Evolutionary conservation across 23 tunicate genomes (phyloP).

Genomic region (Oikopleura albicans): DNA sequence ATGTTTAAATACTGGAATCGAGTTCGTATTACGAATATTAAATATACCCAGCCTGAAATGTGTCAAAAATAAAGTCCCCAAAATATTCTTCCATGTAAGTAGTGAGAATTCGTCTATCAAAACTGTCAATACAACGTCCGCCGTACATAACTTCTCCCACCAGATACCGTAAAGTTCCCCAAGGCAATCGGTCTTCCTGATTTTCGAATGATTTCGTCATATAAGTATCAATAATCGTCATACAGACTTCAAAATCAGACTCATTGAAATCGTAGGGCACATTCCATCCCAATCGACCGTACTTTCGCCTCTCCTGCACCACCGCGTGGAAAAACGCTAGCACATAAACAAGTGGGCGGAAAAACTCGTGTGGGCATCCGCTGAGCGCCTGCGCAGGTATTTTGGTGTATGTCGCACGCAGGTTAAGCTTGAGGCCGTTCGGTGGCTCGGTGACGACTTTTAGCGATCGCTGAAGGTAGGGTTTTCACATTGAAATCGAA

Average conservation of each 20-base stretch:
- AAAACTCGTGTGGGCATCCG: conserved; percentile 48
- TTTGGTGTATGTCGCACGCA: conserved; percentile 80
- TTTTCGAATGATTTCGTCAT: conserved; percentile 57
- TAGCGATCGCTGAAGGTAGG: conserved; percentile 81
- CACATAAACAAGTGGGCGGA: conserved; percentile 79
- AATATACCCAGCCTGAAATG: conserved; percentile 41
- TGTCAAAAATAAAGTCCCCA: conserved; percentile 93
- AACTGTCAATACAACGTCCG: conserved; percentile 78
- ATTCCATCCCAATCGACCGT: conserved; percentile 97
- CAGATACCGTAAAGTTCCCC: conserved; percentile 87
- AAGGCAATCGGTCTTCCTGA: conserved; percentile 75
- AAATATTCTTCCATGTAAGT: conserved; percentile 99
- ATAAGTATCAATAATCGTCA: conserved; percentile 90
- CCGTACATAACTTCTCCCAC: conserved; percentile 99
- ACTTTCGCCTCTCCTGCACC: conserved; percentile 93
- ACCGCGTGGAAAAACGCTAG: conserved; percentile 98
- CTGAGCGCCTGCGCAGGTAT: conserved; percentile 59
- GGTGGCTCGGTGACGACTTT: conserved; percentile 99
- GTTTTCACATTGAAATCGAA: too few species aligned
- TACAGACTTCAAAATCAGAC: conserved; percentile 84
- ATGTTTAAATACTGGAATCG: too few species aligned
- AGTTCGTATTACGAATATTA: too few species aligned
- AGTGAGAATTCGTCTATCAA: conserved; percentile 76
- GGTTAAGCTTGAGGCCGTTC: conserved; percentile 79
- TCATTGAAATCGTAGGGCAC: conserved; percentile 96